Evolutionary conservation across 1,140 invertebrate genomes (phyloP).

Genomic region (Sarcophaga bullata): DNA sequence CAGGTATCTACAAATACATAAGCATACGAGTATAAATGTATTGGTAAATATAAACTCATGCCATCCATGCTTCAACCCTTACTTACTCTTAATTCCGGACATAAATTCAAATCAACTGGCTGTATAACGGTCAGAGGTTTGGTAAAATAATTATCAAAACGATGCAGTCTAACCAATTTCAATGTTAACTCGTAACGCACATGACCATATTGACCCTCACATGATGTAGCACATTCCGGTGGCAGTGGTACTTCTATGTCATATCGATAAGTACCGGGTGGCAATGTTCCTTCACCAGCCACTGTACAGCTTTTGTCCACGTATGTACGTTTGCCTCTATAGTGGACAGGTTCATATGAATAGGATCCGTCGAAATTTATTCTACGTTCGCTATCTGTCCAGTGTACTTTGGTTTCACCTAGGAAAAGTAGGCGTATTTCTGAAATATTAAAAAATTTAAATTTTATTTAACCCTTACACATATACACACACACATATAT

Average conservation of each 20-base stretch:
- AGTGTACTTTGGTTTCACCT: constrained; percentile 53
- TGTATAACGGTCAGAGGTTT: constrained; percentile 74
- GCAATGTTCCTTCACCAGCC: not conserved
- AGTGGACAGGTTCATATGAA: not conserved
- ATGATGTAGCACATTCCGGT: constrained; percentile 71
- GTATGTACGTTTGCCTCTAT: not conserved
- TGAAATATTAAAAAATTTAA: constrained; percentile 21
- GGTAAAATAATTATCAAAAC: constrained; percentile 75
- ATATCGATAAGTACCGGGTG: not conserved
- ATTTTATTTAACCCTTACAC: no score
- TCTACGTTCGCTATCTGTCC: no score
- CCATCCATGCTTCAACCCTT: no score
- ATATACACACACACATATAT: no score
- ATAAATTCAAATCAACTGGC: constrained; percentile 74
- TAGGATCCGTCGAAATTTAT: not conserved
- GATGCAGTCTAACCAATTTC: constrained; percentile 75
- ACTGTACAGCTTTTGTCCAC: not conserved
- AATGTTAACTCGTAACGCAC: constrained; percentile 74
- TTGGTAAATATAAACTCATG: no score
- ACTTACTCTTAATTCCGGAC: constrained; percentile 44
- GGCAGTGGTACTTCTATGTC: constrained; percentile 59
- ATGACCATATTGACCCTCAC: constrained; percentile 74
- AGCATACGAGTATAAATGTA: not conserved
- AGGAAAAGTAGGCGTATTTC: constrained; percentile 53
- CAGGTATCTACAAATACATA: constrained; percentile 31